Base-by-base conservation (phyloP, 2,888 invertebrate species). In the Drosophila borealis region DNA sequence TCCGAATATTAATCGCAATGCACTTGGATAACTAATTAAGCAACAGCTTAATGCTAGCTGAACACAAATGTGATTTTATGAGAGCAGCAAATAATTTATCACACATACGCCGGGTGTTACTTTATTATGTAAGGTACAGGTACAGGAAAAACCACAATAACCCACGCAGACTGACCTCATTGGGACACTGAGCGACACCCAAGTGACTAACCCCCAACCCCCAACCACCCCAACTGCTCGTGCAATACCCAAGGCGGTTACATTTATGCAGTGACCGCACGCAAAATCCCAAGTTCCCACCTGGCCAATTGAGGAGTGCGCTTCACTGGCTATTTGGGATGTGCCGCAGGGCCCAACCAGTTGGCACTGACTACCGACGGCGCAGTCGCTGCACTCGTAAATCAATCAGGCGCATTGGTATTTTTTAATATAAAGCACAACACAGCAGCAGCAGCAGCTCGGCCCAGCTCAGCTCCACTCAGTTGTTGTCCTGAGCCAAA, bases 391-490 rank as follows among this genome's bases (percentile, higher is more conserved):
- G 61, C 37, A 62, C 70, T 81, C 87, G 78, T 89, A 89, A 89
- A 85, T 85, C 84, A 85, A 87, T 85, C 84, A 85, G 53, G 69
- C 74, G 48, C 81, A 74, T 69, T 65, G 87, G 78, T 69, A 80
- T 76, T 80, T 84, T 86, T 78, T 75, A 88, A 89, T 85, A 76
- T 75, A 77, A 70, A 69, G 39, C 71, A 14, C 56, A 69, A 8
- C 25, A 49, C 56, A 45, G 17, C 14, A 21, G 2, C 56, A 45
- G 17, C 14, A 21, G 2, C 49, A 19, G 19, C 36, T 9, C 13
- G 46, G 60, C 19, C 29, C 50, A 25, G 50, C 37, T 56, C 49
- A 57, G 34, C 41, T 25, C 25, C 39, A 44, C 19, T 55, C 44
- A 29, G 25, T 39, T 70, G 51, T 48, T 61, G 37, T 13, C 46